phyloP scores from a whole-genome alignment of 2,888 invertebrate species.

The Timandra comae region DNA sequence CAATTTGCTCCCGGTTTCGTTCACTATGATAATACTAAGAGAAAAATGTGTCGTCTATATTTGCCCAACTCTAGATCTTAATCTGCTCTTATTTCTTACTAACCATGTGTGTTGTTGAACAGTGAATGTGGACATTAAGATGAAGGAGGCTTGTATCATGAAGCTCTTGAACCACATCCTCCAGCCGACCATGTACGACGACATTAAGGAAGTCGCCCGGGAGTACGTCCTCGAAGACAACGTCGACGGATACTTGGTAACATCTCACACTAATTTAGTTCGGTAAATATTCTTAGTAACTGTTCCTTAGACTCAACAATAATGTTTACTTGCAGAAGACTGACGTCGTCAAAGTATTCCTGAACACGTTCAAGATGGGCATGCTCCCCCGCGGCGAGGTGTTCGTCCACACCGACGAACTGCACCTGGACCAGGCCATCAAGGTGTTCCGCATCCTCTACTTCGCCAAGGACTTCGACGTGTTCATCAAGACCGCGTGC shows the following conservation, averaged over 20 bases:
- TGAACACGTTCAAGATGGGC: conserved; percentile 72
- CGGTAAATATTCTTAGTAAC: background rate
- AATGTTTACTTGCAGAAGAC: conserved; percentile 71
- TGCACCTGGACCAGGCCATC: conserved; percentile 79
- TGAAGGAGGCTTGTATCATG: conserved; percentile 75
- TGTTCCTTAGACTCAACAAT: background rate
- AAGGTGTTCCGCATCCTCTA: conserved; percentile 79
- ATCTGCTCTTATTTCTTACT: background rate
- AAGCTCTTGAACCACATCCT: conserved; percentile 78
- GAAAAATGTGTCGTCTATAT: too few relatives aligned
- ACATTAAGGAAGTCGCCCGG: conserved; percentile 76
- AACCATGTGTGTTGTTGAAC: conserved; percentile 8
- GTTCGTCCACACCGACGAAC: conserved; percentile 78
- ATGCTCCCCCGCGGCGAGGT: conserved; percentile 77
- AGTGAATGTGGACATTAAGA: conserved; percentile 73
- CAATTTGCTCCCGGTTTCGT: too few relatives aligned
- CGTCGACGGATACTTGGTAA: conserved; percentile 74
- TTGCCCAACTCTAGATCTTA: too few relatives aligned
- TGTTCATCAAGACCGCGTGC: conserved; percentile 80
- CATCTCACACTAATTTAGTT: too few relatives aligned
- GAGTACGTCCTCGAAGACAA: conserved; percentile 78
- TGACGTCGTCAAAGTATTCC: conserved; percentile 77
- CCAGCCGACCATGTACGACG: conserved; percentile 77
- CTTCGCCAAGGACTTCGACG: conserved; percentile 82
- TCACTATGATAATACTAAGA: too few relatives aligned